Evolutionary conservation across 2,797 vertebrate species (phyloP).

Genomic region (Scolopax bukidnonensis): DNA sequence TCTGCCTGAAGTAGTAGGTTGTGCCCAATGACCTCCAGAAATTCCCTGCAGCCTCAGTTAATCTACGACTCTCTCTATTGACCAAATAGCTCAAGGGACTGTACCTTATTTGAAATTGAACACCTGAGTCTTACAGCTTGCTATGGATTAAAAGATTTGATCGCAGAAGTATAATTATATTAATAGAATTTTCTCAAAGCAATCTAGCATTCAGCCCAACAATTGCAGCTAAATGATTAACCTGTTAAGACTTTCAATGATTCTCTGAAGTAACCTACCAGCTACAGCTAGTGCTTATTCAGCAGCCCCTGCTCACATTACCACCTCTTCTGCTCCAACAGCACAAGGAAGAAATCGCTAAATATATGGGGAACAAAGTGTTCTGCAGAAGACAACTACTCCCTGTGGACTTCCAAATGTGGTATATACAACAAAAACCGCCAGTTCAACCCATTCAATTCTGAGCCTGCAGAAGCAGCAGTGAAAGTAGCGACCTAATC

Average conservation of each 20-base stretch:
- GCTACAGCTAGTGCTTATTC: background rate
- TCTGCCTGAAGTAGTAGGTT: background rate
- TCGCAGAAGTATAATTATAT: background rate
- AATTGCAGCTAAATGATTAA: slow-evolving; percentile 28
- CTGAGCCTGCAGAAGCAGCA: background rate
- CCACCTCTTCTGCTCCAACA: background rate
- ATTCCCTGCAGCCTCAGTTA: background rate
- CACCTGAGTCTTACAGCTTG: background rate
- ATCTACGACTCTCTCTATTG: background rate
- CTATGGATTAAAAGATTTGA: background rate
- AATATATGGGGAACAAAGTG: background rate
- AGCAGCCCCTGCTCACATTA: background rate
- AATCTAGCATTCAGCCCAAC: slow-evolving; percentile 10
- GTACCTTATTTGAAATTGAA: background rate
- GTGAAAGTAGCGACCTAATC: background rate
- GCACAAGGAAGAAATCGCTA: background rate
- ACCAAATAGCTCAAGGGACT: background rate
- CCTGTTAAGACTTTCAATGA: background rate
- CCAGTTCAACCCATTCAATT: background rate
- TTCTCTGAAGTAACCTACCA: background rate
- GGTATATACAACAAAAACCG: background rate
- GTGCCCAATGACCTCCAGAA: background rate
- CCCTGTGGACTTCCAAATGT: background rate
- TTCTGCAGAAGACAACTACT: background rate
- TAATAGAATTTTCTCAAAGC: slow-evolving; percentile 36